A percentile compares a stretch with the other conserved stretches of the same genome.
Evolutionary conservation across 2,113 vertebrate genomes (phyloP).

Genomic region (Nycticebus coucang): DNA sequence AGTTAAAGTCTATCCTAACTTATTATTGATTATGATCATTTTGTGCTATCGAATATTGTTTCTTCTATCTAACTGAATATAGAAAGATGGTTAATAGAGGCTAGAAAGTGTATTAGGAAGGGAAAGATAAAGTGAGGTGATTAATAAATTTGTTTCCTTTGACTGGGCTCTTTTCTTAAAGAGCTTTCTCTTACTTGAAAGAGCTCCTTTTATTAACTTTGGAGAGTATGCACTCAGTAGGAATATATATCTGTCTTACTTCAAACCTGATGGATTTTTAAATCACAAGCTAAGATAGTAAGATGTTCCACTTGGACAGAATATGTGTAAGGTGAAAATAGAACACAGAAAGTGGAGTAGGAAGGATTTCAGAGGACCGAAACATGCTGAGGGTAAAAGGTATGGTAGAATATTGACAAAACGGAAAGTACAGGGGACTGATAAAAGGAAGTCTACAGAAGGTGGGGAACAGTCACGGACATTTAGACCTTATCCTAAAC

Average conservation of each 20-base stretch:
- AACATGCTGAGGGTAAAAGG: background rate
- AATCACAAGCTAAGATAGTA: background rate
- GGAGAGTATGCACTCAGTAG: background rate
- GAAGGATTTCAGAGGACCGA: background rate
- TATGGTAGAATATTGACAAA: background rate
- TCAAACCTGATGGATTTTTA: background rate
- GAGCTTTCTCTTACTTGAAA: background rate
- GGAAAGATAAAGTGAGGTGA: too few species aligned
- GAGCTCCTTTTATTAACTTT: background rate
- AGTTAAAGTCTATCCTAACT: too few species aligned
- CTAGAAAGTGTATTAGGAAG: too few species aligned
- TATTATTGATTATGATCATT: too few species aligned
- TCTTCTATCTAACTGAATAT: too few species aligned
- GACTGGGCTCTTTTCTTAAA: background rate
- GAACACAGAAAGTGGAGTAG: background rate
- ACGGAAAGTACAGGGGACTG: slow-evolving; percentile 19
- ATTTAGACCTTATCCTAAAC: slow-evolving; percentile 35
- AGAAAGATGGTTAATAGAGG: too few species aligned
- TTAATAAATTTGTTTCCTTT: background rate
- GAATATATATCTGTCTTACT: background rate
- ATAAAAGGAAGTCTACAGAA: slow-evolving; percentile 50
- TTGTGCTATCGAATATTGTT: too few species aligned
- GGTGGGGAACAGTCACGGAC: slow-evolving; percentile 42
- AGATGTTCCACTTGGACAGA: background rate
- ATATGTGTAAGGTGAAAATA: background rate